Conservation (phyloP, 2,888 invertebrate genomes). For the Aquatica leii region DNA sequence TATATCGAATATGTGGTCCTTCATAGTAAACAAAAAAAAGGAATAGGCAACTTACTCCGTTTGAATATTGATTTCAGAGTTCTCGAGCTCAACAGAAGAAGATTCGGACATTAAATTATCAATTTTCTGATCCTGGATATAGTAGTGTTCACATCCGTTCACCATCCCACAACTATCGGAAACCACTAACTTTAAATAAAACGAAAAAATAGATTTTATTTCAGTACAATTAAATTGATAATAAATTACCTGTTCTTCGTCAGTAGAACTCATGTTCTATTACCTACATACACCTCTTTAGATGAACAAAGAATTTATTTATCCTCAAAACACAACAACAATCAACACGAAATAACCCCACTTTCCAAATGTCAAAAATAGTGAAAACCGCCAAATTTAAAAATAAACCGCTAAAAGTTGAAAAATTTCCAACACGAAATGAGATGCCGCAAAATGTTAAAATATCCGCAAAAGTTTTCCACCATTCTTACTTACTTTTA, state of each 20-base stretch:
- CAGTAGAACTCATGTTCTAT: neutral
- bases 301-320: neutral
- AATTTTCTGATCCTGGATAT: neutral
- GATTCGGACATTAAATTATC: neutral
- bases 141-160: neutral
- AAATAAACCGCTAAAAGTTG: too few relatives aligned
- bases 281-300: neutral
- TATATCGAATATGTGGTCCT: neutral
- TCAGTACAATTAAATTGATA: neutral
- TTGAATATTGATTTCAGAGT: neutral
- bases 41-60: neutral
- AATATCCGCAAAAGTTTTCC: too few relatives aligned
- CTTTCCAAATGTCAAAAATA: neutral
- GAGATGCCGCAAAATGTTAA: too few relatives aligned
- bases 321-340: neutral
- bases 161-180: neutral
- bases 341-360: neutral
- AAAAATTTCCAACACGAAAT: too few relatives aligned
- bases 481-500: too few relatives aligned
- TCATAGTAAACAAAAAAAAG: neutral
- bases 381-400: neutral
- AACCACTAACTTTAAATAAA: neutral
- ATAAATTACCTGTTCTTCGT: neutral
- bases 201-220: neutral
- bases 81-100: neutral